Percentiles rank a stretch among this genome's conserved stretches.
Evolutionary conservation across 2,888 invertebrate species (phyloP).

Genomic region (Macrosiphum euphorbiae): DNA sequence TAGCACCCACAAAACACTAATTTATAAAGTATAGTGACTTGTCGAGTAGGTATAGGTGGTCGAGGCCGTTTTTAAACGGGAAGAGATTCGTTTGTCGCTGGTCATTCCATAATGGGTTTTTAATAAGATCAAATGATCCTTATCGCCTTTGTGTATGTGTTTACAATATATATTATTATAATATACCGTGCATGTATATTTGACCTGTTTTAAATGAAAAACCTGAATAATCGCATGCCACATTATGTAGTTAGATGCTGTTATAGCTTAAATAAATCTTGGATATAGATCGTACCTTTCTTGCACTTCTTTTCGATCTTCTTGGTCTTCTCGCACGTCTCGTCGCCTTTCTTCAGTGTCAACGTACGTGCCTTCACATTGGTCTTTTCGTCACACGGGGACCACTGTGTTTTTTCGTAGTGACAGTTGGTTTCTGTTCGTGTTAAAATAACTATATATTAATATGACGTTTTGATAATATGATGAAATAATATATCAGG

Average conservation of each 20-base stretch:
- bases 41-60: neutral
- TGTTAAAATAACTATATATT: neutral
- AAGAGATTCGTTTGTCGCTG: slow-evolving; percentile 42
- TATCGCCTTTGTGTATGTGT: neutral
- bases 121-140: slow-evolving; percentile 42
- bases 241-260: neutral
- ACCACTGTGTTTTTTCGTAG: slow-evolving; percentile 89
- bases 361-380: slow-evolving; percentile 86
- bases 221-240: slow-evolving; percentile 36
- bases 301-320: slow-evolving; percentile 93
- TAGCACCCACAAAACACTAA: neutral
- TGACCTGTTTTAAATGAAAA: slow-evolving; percentile 13
- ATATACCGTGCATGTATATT: neutral
- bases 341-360: slow-evolving; percentile 85
- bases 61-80: slow-evolving; percentile 40
- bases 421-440: slow-evolving; percentile 76
- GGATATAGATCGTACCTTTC: slow-evolving; percentile 77
- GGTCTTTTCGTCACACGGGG: slow-evolving; percentile 87
- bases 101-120: slow-evolving; percentile 52
- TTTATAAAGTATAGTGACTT: neutral
- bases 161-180: neutral
- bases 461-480: neutral
- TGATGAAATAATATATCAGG: neutral
- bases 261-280: neutral
- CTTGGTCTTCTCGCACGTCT: slow-evolving; percentile 86